Conservation (phyloP, 2,797 vertebrate genomes). For the Chelidonichthys spinosus region DNA sequence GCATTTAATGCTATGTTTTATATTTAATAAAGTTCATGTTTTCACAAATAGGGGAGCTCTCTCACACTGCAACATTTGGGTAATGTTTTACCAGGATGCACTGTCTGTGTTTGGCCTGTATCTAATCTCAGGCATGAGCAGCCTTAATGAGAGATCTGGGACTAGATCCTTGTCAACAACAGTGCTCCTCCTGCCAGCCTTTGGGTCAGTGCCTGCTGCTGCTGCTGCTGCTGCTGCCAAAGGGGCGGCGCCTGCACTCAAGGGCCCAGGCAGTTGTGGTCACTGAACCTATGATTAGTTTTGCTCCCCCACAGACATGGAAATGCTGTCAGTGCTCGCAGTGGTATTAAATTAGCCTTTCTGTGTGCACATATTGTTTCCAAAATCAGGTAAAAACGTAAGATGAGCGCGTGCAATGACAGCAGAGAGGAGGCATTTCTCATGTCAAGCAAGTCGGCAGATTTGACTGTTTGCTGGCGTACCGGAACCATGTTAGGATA, state of each 20-base stretch:
- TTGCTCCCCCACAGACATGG: conserved; percentile 68
- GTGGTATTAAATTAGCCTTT: conserved; percentile 54
- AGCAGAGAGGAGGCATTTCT: conserved; percentile 22
- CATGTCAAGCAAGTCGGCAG: conserved; percentile 14
- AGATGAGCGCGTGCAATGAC: conserved; percentile 41
- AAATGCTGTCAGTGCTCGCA: conserved; percentile 50
- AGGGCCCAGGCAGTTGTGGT: conserved; percentile 61
- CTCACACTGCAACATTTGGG: conserved; percentile 21
- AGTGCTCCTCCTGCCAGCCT: conserved; percentile 66
- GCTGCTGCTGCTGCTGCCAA: conserved; percentile 60
- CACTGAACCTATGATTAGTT: conserved; percentile 74
- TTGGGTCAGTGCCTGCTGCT: conserved; percentile 61
- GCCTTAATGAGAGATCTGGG: conserved; percentile 79
- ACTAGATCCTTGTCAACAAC: conserved; percentile 74
- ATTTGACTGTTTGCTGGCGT: conserved; percentile 36
- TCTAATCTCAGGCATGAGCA: conserved; percentile 74
- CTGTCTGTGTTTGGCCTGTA: conserved; percentile 54
- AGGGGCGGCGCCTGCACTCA: conserved; percentile 66
- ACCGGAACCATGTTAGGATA: conserved; percentile 35
- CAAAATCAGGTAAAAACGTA: conserved; percentile 23
- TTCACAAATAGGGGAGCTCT: conserved; percentile 65
- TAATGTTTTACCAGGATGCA: conserved; percentile 52
- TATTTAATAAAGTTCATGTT: conserved; percentile 23
- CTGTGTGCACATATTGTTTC: conserved; percentile 41
- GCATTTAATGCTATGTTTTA: background rate